Evolutionary conservation across 2,888 invertebrate genomes (phyloP).

Genomic region (Helicoverpa assulta): DNA sequence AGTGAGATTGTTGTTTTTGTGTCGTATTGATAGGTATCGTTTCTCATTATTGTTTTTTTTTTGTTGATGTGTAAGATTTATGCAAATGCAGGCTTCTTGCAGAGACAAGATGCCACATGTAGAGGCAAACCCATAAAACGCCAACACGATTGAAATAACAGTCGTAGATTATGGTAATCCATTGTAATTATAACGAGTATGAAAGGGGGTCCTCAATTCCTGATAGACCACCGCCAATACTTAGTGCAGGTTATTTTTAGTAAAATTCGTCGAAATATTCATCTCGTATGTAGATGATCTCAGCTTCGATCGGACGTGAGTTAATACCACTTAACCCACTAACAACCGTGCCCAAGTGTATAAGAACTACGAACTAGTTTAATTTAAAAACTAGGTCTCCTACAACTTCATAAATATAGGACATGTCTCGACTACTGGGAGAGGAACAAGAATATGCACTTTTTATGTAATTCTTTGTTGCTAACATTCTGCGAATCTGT

Average conservation of each 20-base stretch:
- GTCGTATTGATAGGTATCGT: slow-evolving; percentile 22
- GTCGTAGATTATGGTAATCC: no score
- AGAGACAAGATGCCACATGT: neutral
- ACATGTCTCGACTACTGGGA: neutral
- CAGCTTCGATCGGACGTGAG: slow-evolving; percentile 24
- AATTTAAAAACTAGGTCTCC: slow-evolving; percentile 44
- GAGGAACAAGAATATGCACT: neutral
- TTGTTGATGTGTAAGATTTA: neutral
- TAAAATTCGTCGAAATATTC: slow-evolving; percentile 9
- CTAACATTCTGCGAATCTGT: no score
- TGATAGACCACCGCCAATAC: no score
- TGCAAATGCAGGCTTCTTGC: neutral
- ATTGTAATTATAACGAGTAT: no score
- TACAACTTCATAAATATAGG: slow-evolving; percentile 1
- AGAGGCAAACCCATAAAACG: no score
- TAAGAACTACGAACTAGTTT: slow-evolving; percentile 45
- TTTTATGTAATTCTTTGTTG: no score
- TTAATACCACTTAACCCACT: slow-evolving; percentile 53
- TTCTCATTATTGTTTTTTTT: slow-evolving; percentile 52
- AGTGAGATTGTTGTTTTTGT: slow-evolving; percentile 26
- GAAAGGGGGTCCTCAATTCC: no score
- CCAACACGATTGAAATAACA: no score
- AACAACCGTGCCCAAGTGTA: slow-evolving; percentile 45
- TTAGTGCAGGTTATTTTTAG: neutral
- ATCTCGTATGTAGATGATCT: slow-evolving; percentile 42